These are phyloP conservation scores for Mamestra configurata DNA, from an alignment of 1,140 invertebrate species.

Conservation along the genomic window DNA sequence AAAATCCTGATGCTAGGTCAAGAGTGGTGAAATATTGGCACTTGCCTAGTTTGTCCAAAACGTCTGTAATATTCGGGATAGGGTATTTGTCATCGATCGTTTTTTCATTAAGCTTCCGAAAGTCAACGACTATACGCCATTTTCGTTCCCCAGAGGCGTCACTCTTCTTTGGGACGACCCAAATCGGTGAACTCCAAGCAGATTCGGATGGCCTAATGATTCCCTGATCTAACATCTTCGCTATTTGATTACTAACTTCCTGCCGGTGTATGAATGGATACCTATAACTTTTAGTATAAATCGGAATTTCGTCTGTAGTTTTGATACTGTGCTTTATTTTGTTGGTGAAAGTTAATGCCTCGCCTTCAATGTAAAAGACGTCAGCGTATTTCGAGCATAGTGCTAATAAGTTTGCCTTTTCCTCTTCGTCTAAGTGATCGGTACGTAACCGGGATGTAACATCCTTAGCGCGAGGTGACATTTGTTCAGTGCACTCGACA, in stretches of 20 bases:
- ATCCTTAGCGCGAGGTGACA: not conserved
- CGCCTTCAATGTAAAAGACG: too few species aligned
- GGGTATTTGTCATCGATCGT: constrained; percentile 30
- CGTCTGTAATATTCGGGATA: constrained; percentile 46
- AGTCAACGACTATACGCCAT: constrained; percentile 42
- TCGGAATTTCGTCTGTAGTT: constrained; percentile 44
- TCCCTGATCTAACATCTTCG: constrained; percentile 54
- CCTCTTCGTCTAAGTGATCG: not conserved
- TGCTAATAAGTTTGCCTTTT: not conserved
- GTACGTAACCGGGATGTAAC: not conserved
- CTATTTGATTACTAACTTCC: constrained; percentile 43
- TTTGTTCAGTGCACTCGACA: not conserved
- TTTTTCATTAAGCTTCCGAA: constrained; percentile 42
- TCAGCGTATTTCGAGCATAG: not conserved
- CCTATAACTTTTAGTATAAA: constrained; percentile 48
- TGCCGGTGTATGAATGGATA: constrained; percentile 51
- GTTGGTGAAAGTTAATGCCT: too few species aligned
- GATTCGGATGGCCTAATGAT: constrained; percentile 53
- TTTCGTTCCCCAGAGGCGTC: constrained; percentile 38
- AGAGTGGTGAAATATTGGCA: constrained; percentile 82
- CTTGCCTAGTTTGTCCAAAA: constrained; percentile 71
- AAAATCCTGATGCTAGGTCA: constrained; percentile 87
- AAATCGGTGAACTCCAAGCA: constrained; percentile 52
- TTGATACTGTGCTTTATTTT: constrained; percentile 12
- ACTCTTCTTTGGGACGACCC: constrained; percentile 46